Evolutionary conservation across 64 coral and sea anemone genomes (phyloP).

Genomic region (Hydrozoanthus tunicans): DNA sequence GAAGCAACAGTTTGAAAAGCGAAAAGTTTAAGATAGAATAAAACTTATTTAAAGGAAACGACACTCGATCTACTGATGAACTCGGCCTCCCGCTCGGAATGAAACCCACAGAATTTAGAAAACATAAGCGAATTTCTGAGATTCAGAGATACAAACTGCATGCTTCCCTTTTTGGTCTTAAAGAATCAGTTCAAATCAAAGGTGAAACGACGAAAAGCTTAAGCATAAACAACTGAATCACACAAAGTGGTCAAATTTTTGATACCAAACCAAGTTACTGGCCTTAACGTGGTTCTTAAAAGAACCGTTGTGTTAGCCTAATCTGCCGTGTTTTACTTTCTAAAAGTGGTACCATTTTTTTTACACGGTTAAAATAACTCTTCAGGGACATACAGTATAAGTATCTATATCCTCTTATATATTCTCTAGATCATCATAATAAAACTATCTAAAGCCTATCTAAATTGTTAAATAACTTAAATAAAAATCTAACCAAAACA

Average conservation of each 20-base stretch:
- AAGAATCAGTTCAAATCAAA: constrained; percentile 25
- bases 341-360: background rate
- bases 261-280: constrained; percentile 23
- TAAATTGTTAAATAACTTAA: no score
- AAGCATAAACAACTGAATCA: constrained; percentile 8
- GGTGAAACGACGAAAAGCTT: constrained; percentile 20
- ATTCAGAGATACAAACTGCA: background rate
- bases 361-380: no score
- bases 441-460: no score
- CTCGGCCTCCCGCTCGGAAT: constrained; percentile 24
- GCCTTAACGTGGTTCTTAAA: constrained; percentile 16
- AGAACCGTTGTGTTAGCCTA: constrained; percentile 24
- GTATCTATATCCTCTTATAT: no score
- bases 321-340: constrained; percentile 34
- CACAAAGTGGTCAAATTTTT: constrained; percentile 22
- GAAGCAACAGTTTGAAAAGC: constrained; percentile 32
- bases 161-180: background rate
- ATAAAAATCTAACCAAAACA: no score
- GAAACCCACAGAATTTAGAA: constrained; percentile 28
- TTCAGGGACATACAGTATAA: no score
- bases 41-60: constrained; percentile 31
- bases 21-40: constrained; percentile 9
- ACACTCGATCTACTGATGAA: constrained; percentile 43
- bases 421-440: no score
- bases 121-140: background rate